phyloP scores from a whole-genome alignment of 92 coral and sea anemone genomes.

The Palythoa grandiflora region DNA sequence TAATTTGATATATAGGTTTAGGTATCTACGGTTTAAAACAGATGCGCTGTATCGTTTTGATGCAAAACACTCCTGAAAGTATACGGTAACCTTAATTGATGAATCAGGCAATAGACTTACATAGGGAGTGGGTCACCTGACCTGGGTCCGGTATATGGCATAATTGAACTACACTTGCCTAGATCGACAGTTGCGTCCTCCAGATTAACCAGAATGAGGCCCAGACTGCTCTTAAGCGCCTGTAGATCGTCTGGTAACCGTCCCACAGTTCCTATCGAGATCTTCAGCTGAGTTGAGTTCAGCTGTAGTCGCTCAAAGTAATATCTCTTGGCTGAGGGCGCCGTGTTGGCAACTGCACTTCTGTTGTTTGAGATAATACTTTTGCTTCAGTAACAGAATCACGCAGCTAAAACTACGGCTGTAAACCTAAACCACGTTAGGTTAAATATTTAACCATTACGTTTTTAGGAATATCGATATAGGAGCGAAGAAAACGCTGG shows the following conservation, averaged over 20 bases:
- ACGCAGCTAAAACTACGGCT: background rate
- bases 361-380: slow-evolving; percentile 35
- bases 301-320: slow-evolving; percentile 93
- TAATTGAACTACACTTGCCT: slow-evolving; percentile 67
- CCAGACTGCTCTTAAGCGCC: slow-evolving; percentile 84
- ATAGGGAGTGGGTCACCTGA: too few species aligned
- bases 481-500: too few species aligned
- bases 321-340: slow-evolving; percentile 82
- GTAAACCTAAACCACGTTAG: background rate
- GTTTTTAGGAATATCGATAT: too few species aligned
- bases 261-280: slow-evolving; percentile 92
- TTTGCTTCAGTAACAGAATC: background rate
- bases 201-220: slow-evolving; percentile 88
- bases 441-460: too few species aligned
- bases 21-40: too few species aligned
- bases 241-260: slow-evolving; percentile 90
- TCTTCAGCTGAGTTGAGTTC: slow-evolving; percentile 89
- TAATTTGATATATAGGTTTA: too few species aligned
- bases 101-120: too few species aligned
- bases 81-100: too few species aligned
- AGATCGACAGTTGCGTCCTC: slow-evolving; percentile 93
- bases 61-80: too few species aligned
- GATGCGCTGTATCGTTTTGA: too few species aligned
- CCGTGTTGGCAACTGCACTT: slow-evolving; percentile 75
- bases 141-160: too few species aligned